Evolutionary conservation across 2,113 vertebrate species (phyloP).

Genomic region (Speoplatyrhinus poulsoni): DNA sequence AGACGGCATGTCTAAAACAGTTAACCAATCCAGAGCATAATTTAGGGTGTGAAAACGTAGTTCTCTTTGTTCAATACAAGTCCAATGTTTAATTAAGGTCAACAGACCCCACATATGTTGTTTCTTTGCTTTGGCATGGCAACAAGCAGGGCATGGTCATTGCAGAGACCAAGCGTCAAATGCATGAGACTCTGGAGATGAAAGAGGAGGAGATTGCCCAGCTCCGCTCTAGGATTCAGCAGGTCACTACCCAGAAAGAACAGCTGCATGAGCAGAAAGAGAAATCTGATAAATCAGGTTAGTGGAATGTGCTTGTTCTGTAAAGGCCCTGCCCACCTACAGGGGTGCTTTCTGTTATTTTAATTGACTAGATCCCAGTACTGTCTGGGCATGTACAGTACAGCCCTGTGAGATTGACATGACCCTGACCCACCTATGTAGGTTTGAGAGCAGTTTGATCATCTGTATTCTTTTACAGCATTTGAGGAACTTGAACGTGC

Average conservation of each 20-base stretch:
- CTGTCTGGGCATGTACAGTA: too few relatives aligned
- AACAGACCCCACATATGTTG: background rate
- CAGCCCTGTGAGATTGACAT: too few relatives aligned
- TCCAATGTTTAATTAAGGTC: background rate
- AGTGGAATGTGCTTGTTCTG: conserved; percentile 39
- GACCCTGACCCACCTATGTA: too few relatives aligned
- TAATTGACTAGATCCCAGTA: too few relatives aligned
- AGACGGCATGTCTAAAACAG: conserved; percentile 25
- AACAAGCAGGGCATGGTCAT: conserved; percentile 92
- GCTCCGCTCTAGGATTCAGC: conserved; percentile 83
- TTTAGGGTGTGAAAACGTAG: conserved; percentile 4
- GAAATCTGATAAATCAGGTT: conserved; percentile 93
- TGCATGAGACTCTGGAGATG: conserved; percentile 95
- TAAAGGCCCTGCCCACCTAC: background rate
- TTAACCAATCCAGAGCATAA: conserved; percentile 14
- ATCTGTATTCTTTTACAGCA: conserved; percentile 67
- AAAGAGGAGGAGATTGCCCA: conserved; percentile 95
- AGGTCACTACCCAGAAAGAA: conserved; percentile 81
- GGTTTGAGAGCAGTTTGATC: background rate
- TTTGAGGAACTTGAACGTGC: conserved; percentile 95
- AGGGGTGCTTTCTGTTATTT: too few relatives aligned
- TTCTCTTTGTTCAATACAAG: background rate
- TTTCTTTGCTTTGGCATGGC: conserved; percentile 13
- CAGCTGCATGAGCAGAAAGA: conserved; percentile 91
- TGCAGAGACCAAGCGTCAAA: conserved; percentile 95